Evolutionary conservation across 2,113 vertebrate species (phyloP).

Genomic region (Athene noctua): DNA sequence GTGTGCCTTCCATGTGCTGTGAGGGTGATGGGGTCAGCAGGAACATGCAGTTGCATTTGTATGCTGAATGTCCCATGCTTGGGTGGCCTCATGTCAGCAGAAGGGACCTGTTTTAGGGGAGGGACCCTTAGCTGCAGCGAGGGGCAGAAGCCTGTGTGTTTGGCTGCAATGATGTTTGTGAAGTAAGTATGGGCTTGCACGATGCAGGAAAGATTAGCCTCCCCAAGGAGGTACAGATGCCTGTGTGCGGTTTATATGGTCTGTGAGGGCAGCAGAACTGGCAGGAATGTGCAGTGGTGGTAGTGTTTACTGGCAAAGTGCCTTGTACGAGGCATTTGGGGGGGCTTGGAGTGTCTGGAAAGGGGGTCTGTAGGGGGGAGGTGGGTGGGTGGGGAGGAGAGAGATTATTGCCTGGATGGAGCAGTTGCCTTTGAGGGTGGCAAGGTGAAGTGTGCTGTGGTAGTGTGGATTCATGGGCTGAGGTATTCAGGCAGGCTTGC

Average conservation of each 20-base stretch:
- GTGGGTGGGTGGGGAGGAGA: rapidly evolving
- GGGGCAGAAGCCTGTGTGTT: background rate
- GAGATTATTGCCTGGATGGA: background rate
- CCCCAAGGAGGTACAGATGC: background rate
- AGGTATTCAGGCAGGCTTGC: background rate
- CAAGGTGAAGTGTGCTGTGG: background rate
- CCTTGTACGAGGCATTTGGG: background rate
- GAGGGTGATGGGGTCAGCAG: background rate
- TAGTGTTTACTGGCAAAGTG: background rate
- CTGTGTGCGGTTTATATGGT: background rate
- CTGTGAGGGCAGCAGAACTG: background rate
- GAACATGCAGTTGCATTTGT: background rate
- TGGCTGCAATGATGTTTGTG: background rate
- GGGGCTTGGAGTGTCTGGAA: background rate
- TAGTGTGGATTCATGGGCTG: background rate
- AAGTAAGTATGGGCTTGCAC: background rate
- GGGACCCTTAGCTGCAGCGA: background rate
- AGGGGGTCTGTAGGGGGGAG: background rate
- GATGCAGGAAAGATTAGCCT: background rate
- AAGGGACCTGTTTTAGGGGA: background rate
- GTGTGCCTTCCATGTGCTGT: background rate
- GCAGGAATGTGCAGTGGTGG: background rate
- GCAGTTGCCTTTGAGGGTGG: background rate
- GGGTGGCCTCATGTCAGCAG: background rate
- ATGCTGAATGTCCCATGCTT: background rate